Evolutionary conservation across 2,113 vertebrate genomes (phyloP).

Genomic region (Hymenochirus boettgeri): DNA sequence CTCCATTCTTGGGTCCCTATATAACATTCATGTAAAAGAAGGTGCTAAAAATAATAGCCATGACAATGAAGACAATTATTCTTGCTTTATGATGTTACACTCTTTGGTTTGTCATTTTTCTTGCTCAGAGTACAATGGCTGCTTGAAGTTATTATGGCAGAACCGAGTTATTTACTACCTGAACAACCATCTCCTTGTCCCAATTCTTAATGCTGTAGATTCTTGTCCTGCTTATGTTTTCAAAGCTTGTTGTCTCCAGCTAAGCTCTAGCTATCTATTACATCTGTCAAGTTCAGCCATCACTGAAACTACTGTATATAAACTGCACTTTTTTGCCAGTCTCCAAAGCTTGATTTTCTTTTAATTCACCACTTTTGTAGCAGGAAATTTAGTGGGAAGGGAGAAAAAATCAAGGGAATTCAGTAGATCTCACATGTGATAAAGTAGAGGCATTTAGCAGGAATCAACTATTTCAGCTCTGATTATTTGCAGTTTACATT

Average conservation of each 20-base stretch:
- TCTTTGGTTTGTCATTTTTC: conserved; percentile 47
- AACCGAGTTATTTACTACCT: conserved; percentile 29
- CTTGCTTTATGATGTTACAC: conserved; percentile 51
- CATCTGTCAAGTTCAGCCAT: conserved; percentile 44
- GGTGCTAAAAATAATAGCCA: conserved; percentile 53
- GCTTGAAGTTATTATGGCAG: conserved; percentile 39
- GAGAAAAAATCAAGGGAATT: background rate
- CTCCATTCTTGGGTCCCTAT: conserved; percentile 40
- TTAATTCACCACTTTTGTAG: conserved; percentile 25
- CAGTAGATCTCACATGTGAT: background rate
- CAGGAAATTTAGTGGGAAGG: conserved; percentile 12
- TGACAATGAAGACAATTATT: conserved; percentile 58
- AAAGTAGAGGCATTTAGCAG: conserved; percentile 9
- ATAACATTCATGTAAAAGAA: conserved; percentile 47
- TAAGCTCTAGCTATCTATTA: conserved; percentile 44
- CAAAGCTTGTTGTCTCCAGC: conserved; percentile 36
- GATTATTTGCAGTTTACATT: too few species aligned
- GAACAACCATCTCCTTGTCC: conserved; percentile 42
- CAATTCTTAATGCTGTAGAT: too few species aligned
- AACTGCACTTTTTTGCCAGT: conserved; percentile 10
- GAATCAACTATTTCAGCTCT: conserved; percentile 1
- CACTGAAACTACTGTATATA: conserved; percentile 29
- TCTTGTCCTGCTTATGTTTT: conserved; percentile 38
- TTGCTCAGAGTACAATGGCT: conserved; percentile 16
- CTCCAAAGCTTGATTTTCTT: conserved; percentile 34